Conservation (phyloP, 30 jellyfish, hydroid and myxozoan species). For the Aurelia aurita region DNA sequence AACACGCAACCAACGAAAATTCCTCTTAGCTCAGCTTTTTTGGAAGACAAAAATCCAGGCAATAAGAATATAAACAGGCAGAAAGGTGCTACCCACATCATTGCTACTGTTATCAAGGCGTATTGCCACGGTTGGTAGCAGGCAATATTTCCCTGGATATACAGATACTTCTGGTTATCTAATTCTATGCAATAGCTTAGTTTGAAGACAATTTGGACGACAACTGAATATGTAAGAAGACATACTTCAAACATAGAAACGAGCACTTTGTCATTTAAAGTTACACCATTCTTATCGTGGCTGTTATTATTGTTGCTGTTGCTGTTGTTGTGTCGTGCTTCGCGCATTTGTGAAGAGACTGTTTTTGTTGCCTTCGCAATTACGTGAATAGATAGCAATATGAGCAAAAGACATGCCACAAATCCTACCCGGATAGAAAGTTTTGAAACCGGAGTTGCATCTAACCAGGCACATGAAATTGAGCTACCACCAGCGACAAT, state of each 20-base stretch:
- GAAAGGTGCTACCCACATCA: slow-evolving; percentile 56
- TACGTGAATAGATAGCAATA: no score
- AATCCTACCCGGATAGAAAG: slow-evolving; percentile 12
- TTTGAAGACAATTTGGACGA: slow-evolving; percentile 15
- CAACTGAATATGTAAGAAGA: slow-evolving; percentile 26
- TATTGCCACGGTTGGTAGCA: slow-evolving; percentile 71
- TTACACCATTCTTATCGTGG: no score
- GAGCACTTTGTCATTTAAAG: slow-evolving; percentile 20
- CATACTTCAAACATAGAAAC: slow-evolving; percentile 22
- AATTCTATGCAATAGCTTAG: slow-evolving; percentile 31
- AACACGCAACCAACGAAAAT: slow-evolving; percentile 33
- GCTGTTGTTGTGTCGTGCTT: no score
- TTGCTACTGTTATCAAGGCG: slow-evolving; percentile 4
- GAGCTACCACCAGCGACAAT: neutral
- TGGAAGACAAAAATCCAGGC: neutral
- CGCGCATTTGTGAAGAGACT: no score
- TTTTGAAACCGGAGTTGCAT: slow-evolving; percentile 33
- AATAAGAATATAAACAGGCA: slow-evolving; percentile 3
- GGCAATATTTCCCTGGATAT: slow-evolving; percentile 33
- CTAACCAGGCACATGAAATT: neutral
- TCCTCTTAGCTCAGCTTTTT: neutral
- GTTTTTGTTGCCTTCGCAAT: no score
- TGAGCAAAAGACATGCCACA: neutral
- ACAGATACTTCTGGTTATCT: slow-evolving; percentile 23
- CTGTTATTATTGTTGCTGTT: no score